Conservation (phyloP, 23 tunicate genomes). For the Ascidia mentula region DNA sequence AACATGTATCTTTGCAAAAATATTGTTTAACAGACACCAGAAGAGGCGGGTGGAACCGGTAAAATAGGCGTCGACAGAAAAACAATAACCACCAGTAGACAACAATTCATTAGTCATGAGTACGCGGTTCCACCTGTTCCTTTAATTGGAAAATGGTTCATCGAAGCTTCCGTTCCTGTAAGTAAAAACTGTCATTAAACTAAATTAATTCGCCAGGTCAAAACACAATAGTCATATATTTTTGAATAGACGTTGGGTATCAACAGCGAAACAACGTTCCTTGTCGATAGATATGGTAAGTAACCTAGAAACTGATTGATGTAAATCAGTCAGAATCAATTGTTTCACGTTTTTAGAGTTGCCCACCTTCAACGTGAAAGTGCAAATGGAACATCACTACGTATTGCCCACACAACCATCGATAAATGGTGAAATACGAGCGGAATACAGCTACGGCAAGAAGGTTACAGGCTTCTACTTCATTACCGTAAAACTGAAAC, state of each 20-base stretch:
- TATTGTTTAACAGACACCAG: neutral
- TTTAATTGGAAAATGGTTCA: neutral
- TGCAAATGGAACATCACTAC: slow-evolving; percentile 25
- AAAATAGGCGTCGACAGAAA: neutral
- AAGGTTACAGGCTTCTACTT: slow-evolving; percentile 24
- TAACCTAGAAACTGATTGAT: neutral
- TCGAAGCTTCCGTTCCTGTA: neutral
- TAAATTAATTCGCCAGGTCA: too few relatives aligned
- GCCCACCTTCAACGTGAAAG: slow-evolving; percentile 31
- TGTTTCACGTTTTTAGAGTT: neutral
- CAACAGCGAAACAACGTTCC: slow-evolving; percentile 10
- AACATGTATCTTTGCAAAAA: neutral
- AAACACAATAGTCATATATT: neutral
- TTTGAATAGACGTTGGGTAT: neutral
- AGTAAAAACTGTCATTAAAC: neutral
- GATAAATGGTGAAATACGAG: neutral
- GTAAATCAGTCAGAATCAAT: neutral
- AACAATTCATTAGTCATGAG: neutral
- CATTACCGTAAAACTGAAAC: neutral
- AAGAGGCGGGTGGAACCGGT: neutral
- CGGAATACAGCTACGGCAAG: slow-evolving; percentile 31
- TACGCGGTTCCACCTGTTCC: neutral
- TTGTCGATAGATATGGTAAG: slow-evolving; percentile 21
- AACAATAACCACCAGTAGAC: neutral
- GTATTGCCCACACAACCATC: neutral